phyloP scores from a whole-genome alignment of 2,113 vertebrate genomes.

The Epinephelus lanceolatus region DNA sequence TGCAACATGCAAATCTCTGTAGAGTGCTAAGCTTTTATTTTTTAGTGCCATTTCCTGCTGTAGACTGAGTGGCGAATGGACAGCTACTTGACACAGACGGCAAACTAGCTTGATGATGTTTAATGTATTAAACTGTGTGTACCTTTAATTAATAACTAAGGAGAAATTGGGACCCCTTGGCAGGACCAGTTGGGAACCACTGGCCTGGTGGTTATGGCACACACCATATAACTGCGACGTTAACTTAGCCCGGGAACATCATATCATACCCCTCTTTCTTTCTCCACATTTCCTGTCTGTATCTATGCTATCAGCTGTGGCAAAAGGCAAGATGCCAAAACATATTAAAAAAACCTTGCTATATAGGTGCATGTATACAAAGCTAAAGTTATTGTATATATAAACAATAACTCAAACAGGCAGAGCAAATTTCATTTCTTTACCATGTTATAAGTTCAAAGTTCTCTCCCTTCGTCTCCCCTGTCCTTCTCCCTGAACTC shows the following conservation, averaged over 20 bases:
- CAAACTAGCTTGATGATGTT: no score
- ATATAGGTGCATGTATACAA: neutral
- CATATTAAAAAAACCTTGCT: neutral
- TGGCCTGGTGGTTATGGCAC: neutral
- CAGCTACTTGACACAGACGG: no score
- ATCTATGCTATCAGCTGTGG: neutral
- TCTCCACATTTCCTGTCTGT: neutral
- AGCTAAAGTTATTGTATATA: neutral
- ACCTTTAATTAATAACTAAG: no score
- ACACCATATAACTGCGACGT: neutral
- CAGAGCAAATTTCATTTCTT: constrained; percentile 28
- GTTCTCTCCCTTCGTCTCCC: constrained; percentile 2
- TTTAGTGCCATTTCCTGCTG: no score
- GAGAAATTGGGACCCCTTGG: no score
- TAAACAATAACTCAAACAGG: constrained; percentile 4
- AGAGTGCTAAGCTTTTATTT: no score
- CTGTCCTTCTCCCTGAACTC: constrained; percentile 6
- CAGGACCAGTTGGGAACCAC: no score
- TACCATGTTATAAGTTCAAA: constrained; percentile 16
- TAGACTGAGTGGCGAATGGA: no score
- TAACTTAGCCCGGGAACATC: neutral
- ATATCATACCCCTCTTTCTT: neutral
- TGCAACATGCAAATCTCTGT: no score
- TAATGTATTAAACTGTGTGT: no score
- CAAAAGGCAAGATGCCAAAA: neutral